phyloP scores from a whole-genome alignment of 2,888 invertebrate species.

The Sinodicranocentrus sp. region DNA sequence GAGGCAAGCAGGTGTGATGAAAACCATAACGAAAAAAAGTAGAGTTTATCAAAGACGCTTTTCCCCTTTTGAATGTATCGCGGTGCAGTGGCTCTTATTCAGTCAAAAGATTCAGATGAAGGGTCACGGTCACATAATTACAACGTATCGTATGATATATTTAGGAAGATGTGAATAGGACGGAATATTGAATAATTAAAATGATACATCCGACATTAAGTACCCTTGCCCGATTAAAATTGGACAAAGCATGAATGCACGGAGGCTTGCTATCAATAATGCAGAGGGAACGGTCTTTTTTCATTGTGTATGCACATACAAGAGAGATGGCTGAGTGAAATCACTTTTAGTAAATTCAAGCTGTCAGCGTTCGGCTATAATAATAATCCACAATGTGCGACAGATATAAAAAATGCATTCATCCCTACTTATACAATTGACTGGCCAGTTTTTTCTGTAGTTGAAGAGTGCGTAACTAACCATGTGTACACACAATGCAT shows the following conservation, averaged over 20 bases:
- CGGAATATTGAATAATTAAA: constrained; percentile 62
- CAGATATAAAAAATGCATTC: constrained; percentile 2
- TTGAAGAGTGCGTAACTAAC: constrained; percentile 60
- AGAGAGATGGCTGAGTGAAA: constrained; percentile 43
- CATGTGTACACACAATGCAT: constrained; percentile 31
- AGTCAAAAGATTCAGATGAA: constrained; percentile 19
- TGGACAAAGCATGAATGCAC: constrained; percentile 48
- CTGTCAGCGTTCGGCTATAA: constrained; percentile 53
- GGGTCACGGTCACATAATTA: neutral
- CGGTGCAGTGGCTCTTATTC: neutral
- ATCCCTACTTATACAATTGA: constrained; percentile 24
- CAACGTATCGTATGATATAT: neutral
- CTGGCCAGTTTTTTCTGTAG: constrained; percentile 45
- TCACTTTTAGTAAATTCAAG: constrained; percentile 56
- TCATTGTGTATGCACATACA: constrained; percentile 22
- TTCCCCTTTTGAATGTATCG: neutral
- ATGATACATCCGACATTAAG: constrained; percentile 67
- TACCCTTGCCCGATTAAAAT: constrained; percentile 66
- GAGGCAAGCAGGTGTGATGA: constrained; percentile 68
- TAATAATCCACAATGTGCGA: constrained; percentile 4
- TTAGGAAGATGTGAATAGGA: constrained; percentile 1
- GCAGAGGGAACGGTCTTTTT: constrained; percentile 16
- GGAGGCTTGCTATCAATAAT: constrained; percentile 48
- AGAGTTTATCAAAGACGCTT: constrained; percentile 61
- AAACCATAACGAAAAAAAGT: constrained; percentile 62